Base-by-base conservation (phyloP, 2,888 invertebrate species). In the Napeogenes sylphis region DNA sequence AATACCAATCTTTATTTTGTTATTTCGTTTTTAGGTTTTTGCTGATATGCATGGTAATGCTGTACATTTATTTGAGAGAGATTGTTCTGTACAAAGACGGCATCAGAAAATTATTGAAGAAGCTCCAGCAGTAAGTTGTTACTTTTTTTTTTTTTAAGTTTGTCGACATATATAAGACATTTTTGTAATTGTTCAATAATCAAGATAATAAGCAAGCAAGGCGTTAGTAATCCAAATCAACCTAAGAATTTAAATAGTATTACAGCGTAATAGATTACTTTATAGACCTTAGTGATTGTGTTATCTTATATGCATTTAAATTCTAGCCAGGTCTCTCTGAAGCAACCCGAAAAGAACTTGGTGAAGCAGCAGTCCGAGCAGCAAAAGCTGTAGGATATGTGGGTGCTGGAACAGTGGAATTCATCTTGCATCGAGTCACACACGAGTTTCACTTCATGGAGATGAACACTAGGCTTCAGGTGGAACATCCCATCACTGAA, bases 71-170 rank as follows among this genome's bases (percentile, higher is more conserved):
- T 99, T 96, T 89, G 99, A 99, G 87, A 93, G 99, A 75, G 99
- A 99, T 84, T 99, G 99, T 82, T 98, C 98, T n/a, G 97, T 99
- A n/a, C 99, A 99, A 83, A 92, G 99, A 73, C 92, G 99, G 60
- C 99, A 99, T 91, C 99, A 99, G 84, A 99, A 99, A 87, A 96
- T 99, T 62, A 98, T 99, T 62, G 99, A 99, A 87, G 99, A 99
- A 91, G 99, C 99, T 3, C 99, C 99, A 46, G 98, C 98, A 35
- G 97, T 98, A 91, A 85, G 92, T 84, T 67, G 30, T 32, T 3
- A 45, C 45, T 46, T 6, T n/a, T n/a, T 6, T 6, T 47, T 14
- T 3, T 14, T 4, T 13, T 47, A 47, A n/a, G 4, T 46, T 13
- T 46, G 46, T 33, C n/a, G 33, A 14, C 38, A 35, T 35, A 2